Evolutionary conservation across 30 jellyfish, hydroid and myxozoan genomes (phyloP).

Genomic region (Nemopilema nomurai): DNA sequence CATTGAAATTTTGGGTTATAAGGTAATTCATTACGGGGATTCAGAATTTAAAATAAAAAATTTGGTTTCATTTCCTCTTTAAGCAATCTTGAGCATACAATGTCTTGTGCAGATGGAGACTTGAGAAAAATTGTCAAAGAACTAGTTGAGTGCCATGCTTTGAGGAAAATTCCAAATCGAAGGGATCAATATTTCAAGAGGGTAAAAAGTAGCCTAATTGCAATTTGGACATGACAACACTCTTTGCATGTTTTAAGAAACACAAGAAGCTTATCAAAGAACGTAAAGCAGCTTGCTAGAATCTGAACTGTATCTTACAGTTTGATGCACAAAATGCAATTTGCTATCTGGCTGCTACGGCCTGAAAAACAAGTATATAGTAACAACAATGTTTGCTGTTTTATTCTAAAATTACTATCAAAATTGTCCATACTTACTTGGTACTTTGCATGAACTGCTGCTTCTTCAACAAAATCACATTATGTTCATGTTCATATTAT

Average conservation of each 20-base stretch:
- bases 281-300: not conserved
- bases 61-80: not conserved
- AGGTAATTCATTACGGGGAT: no score
- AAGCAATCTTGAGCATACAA: slow-evolving; percentile 12
- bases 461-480: no score
- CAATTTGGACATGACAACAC: slow-evolving; percentile 5
- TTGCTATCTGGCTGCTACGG: no score
- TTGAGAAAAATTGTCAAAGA: slow-evolving; percentile 34
- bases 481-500: no score
- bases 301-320: not conserved
- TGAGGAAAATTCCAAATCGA: not conserved
- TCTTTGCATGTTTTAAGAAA: slow-evolving; percentile 6
- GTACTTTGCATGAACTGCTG: no score
- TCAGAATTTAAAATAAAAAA: no score
- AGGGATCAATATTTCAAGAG: slow-evolving; percentile 3
- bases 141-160: not conserved
- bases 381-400: no score
- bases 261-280: slow-evolving; percentile 3
- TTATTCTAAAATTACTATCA: no score
- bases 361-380: no score
- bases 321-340: no score
- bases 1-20: no score
- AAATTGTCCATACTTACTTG: no score
- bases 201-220: slow-evolving; percentile 3
- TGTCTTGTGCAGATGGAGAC: slow-evolving; percentile 12